Evolutionary conservation across 2,888 invertebrate genomes (phyloP).

Genomic region (Plusia festucae): DNA sequence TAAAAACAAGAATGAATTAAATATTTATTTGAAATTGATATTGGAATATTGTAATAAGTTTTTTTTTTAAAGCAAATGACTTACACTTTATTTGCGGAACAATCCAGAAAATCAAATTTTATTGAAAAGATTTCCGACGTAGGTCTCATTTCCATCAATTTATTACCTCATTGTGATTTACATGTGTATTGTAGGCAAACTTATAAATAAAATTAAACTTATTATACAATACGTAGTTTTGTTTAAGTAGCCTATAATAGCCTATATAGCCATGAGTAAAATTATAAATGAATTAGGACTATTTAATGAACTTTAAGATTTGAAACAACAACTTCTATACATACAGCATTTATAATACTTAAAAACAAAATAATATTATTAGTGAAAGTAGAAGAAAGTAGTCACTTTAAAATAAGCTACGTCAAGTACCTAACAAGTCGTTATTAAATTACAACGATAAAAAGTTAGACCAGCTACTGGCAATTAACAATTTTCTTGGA

Average conservation of each 20-base stretch:
- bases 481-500: conserved; percentile 51
- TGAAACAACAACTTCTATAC: no score
- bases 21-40: not conserved
- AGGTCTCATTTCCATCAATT: not conserved
- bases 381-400: conserved; percentile 27
- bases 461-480: conserved; percentile 43
- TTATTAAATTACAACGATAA: conserved; percentile 54
- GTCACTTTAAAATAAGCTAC: conserved; percentile 37
- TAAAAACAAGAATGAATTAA: no score
- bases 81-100: no score
- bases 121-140: not conserved
- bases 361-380: conserved; percentile 20
- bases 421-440: conserved; percentile 41
- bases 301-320: no score
- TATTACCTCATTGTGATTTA: not conserved
- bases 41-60: no score
- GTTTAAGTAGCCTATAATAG: no score
- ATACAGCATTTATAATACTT: not conserved
- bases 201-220: no score
- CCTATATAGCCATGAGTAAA: no score
- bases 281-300: no score
- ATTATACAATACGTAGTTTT: not conserved
- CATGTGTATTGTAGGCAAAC: no score
- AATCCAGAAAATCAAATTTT: not conserved
- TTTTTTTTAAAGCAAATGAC: no score